Conservation (phyloP, 2,888 invertebrate genomes). For the Catocala sponsa region DNA sequence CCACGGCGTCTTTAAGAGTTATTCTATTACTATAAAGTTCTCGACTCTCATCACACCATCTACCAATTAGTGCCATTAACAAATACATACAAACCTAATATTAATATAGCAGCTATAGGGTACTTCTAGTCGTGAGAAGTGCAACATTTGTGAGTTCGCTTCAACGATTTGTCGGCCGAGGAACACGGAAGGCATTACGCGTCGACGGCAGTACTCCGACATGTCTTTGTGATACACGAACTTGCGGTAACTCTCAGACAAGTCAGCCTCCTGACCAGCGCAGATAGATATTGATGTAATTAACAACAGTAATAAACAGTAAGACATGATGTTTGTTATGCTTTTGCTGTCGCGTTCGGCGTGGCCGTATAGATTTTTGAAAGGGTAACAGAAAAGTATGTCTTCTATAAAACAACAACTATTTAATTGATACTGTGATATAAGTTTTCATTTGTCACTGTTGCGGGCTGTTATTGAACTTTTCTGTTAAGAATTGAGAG, state of each 20-base stretch:
- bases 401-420: too few species aligned
- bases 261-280: conserved; percentile 26
- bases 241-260: conserved; percentile 40
- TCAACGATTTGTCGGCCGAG: conserved; percentile 70
- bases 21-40: too few species aligned
- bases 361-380: conserved; percentile 36
- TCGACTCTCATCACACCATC: too few species aligned
- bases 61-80: neutral
- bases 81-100: conserved; percentile 62
- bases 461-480: too few species aligned
- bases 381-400: neutral
- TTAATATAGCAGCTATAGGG: conserved; percentile 78
- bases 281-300: conserved; percentile 20
- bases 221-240: conserved; percentile 72
- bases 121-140: conserved; percentile 70
- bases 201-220: conserved; percentile 76
- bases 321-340: conserved; percentile 29
- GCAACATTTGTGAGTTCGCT: conserved; percentile 71
- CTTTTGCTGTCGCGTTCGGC: conserved; percentile 12
- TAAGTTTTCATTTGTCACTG: too few species aligned
- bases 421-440: too few species aligned
- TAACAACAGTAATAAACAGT: conserved; percentile 21
- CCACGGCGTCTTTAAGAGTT: too few species aligned
- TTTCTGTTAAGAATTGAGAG: too few species aligned
- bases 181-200: conserved; percentile 76